Evolutionary conservation across 2,113 vertebrate species (phyloP).

Genomic region (Acanthochromis polyacanthus): DNA sequence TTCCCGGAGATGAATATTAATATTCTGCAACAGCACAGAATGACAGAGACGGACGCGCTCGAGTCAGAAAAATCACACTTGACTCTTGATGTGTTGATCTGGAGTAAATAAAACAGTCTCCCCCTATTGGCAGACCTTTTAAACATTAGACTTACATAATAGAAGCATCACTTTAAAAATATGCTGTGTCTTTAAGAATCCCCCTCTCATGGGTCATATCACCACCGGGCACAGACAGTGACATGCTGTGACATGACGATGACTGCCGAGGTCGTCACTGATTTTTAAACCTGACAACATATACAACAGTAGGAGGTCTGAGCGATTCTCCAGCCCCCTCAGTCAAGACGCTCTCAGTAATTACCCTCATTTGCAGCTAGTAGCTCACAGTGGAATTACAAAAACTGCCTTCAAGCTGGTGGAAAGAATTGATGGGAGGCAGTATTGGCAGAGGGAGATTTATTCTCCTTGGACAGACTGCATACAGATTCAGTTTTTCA

Average conservation of each 20-base stretch:
- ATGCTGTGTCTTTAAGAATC: conserved; percentile 18
- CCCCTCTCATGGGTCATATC: not conserved
- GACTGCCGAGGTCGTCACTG: not conserved
- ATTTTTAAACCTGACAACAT: conserved; percentile 26
- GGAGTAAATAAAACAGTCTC: not conserved
- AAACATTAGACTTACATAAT: conserved; percentile 23
- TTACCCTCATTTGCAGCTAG: conserved; percentile 39
- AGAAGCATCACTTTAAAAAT: not conserved
- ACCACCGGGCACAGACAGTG: not conserved
- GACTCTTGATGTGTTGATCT: not conserved
- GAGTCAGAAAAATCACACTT: not conserved
- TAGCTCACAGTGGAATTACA: conserved; percentile 19
- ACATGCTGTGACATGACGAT: not conserved
- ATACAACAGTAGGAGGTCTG: conserved; percentile 13
- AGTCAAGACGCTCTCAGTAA: conserved; percentile 22
- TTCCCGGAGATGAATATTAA: not conserved
- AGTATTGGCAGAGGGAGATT: conserved; percentile 2
- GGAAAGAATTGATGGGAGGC: conserved; percentile 18
- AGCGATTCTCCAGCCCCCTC: conserved; percentile 7
- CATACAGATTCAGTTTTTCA: not conserved
- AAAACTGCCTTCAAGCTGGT: conserved; percentile 8
- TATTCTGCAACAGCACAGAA: not conserved
- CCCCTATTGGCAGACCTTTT: not conserved
- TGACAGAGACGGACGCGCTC: not conserved
- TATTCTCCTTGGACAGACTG: not conserved